A percentile compares a stretch with the other conserved stretches of the same genome.
Conservation (phyloP, 2,888 invertebrate genomes). For the Eupithecia pulchellata region DNA sequence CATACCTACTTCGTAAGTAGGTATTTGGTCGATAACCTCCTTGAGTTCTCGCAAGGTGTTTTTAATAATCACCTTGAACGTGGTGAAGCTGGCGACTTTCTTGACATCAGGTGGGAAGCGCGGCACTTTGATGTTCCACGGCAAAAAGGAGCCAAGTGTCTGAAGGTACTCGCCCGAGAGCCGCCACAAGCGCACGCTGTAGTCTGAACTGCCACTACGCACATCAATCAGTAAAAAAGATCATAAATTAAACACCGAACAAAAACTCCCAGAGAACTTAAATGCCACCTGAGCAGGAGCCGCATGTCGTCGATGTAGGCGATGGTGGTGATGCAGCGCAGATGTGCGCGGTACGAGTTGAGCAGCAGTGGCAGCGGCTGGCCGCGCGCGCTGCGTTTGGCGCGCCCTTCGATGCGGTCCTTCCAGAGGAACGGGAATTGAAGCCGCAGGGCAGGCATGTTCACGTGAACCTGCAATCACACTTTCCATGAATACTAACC, state of each 20-base stretch:
- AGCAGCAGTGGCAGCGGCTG: constrained; percentile 88
- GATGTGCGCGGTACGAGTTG: constrained; percentile 90
- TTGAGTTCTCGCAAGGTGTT: neutral
- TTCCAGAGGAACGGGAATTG: constrained; percentile 90
- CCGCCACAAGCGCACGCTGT: constrained; percentile 91
- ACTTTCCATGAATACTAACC: neutral
- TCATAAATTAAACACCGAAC: neutral
- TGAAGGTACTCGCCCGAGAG: constrained; percentile 89
- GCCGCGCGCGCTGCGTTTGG: constrained; percentile 86
- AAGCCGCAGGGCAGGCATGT: constrained; percentile 87
- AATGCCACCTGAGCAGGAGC: constrained; percentile 87
- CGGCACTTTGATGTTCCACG: constrained; percentile 85
- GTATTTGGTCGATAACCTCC: neutral
- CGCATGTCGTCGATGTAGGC: constrained; percentile 87
- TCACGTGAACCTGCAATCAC: constrained; percentile 73
- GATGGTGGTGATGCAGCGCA: constrained; percentile 87
- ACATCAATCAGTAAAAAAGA: neutral
- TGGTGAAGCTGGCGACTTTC: constrained; percentile 90
- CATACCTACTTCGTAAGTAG: too few relatives aligned
- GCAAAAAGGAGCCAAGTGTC: constrained; percentile 89
- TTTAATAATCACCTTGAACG: constrained; percentile 85
- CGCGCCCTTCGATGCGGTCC: constrained; percentile 88
- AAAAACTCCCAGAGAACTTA: neutral
- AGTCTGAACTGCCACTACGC: constrained; percentile 88
- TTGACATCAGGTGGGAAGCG: constrained; percentile 90